phyloP scores from a whole-genome alignment of 37 sponge, comb jelly and placozoan species.

The Hormiphora californensis region DNA sequence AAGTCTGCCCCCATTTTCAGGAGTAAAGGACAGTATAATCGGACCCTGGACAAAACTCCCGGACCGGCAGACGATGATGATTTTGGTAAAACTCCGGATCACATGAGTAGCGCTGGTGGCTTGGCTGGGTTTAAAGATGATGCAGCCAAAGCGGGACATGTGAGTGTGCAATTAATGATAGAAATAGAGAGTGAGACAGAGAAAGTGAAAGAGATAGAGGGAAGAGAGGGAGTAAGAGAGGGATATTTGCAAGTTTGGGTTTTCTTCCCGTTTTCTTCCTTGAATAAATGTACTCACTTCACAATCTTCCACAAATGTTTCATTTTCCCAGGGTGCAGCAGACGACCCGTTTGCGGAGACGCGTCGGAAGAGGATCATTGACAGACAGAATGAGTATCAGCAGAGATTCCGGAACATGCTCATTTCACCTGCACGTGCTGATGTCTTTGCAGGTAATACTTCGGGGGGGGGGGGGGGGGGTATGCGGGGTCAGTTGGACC shows the following conservation, averaged over 20 bases:
- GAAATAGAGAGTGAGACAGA: too few relatives aligned
- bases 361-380: slow-evolving; percentile 58
- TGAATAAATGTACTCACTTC: neutral
- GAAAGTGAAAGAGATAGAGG: neutral
- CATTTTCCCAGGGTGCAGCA: neutral
- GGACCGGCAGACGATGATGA: slow-evolving; percentile 36
- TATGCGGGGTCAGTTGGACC: too few relatives aligned
- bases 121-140: slow-evolving; percentile 15
- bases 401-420: slow-evolving; percentile 59
- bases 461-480: too few relatives aligned
- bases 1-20: too few relatives aligned
- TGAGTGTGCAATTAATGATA: too few relatives aligned
- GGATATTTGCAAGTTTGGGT: too few relatives aligned
- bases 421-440: slow-evolving; percentile 73
- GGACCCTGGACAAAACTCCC: slow-evolving; percentile 36
- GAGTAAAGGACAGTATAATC: neutral
- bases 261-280: too few relatives aligned
- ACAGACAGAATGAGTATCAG: slow-evolving; percentile 82
- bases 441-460: slow-evolving; percentile 74
- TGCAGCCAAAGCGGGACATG: slow-evolving; percentile 30
- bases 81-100: slow-evolving; percentile 39
- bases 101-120: slow-evolving; percentile 14
- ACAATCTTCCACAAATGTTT: neutral
- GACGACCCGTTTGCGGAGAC: slow-evolving; percentile 67
- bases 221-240: neutral